Evolutionary conservation across 2,888 invertebrate species (phyloP), one percentile per base, ranked within the genome.

Genomic region (Trichopria drosophilae): DNA sequence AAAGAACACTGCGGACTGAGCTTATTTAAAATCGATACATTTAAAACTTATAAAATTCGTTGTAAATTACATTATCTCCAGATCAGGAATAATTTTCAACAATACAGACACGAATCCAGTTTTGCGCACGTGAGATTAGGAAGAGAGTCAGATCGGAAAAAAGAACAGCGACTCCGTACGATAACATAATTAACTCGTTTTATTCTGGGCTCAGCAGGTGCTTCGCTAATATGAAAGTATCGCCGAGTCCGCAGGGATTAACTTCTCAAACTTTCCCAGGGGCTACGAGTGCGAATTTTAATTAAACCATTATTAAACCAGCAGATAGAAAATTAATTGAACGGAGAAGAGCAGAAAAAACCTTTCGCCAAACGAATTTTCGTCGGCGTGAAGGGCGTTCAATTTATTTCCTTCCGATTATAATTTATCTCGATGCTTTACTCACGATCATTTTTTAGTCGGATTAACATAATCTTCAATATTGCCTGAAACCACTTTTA

Each of bases 181-280:
- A 51, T 64, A 64, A 63, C 57, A 63, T 67, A 68, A 69, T 69
- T 68, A 69, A 64, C 61, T 63, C 57, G 58, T 65, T 68, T 70
- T 67, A 66, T 67, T 68, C 60, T 44, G 44, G 26, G 48, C 58
- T 55, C 61, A 58, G 55, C 59, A 60, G 62, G 55, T 60, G 63
- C 57, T 57, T 58, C 51, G 65, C 61, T 69, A 65, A 65, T 63
- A 63, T 58, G 64, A 66, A 71, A 69, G 69, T 71, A 71, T 69
- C 59, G 65, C 46, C 53, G 58, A 61, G 60, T 65, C 60, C 54
- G 62, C 58, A 55, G 62, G 64, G 64, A 68, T 69, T 68, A 68
- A 70, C 68, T 68, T 68, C 61, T 60, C 62, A 64, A 71, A 71
- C 66, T 71, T 71, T 64, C 61, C 59, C 63, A 58, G 61, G 62